phyloP scores from a whole-genome alignment of 2,888 invertebrate species.

The Napeogenes sylphis region DNA sequence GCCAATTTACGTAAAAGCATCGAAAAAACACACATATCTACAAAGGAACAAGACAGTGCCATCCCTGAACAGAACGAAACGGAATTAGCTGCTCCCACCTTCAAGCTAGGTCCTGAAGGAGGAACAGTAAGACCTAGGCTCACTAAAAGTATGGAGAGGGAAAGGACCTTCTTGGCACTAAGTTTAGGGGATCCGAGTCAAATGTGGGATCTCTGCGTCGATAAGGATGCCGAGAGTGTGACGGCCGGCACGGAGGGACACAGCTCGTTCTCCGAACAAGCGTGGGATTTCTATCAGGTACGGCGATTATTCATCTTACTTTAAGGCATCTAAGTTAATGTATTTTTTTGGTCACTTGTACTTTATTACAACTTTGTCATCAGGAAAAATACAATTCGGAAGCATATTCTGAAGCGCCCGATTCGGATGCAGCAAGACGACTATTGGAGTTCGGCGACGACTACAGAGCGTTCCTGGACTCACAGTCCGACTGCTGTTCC shows the following conservation, averaged over 20 bases:
- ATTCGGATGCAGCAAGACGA: slow-evolving; percentile 89
- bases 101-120: slow-evolving; percentile 80
- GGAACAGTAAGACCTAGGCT: slow-evolving; percentile 64
- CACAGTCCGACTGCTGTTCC: slow-evolving; percentile 92
- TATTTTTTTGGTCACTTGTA: neutral
- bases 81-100: slow-evolving; percentile 76
- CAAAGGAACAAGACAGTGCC: slow-evolving; percentile 57
- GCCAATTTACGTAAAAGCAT: slow-evolving; percentile 66
- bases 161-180: slow-evolving; percentile 59
- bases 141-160: slow-evolving; percentile 60
- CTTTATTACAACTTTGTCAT: slow-evolving; percentile 37
- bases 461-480: slow-evolving; percentile 92
- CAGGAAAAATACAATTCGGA: slow-evolving; percentile 95
- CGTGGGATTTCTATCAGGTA: slow-evolving; percentile 97
- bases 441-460: slow-evolving; percentile 93
- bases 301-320: slow-evolving; percentile 19
- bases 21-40: slow-evolving; percentile 69
- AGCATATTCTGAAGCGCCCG: slow-evolving; percentile 90
- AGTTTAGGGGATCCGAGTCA: slow-evolving; percentile 67
- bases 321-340: neutral
- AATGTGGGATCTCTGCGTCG: slow-evolving; percentile 65
- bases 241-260: slow-evolving; percentile 84
- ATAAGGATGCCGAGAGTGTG: slow-evolving; percentile 77
- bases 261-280: slow-evolving; percentile 91
- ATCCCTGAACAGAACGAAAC: slow-evolving; percentile 62